Base-by-base conservation (phyloP, 2,888 invertebrate species). In the Rhogogaster chlorosoma region DNA sequence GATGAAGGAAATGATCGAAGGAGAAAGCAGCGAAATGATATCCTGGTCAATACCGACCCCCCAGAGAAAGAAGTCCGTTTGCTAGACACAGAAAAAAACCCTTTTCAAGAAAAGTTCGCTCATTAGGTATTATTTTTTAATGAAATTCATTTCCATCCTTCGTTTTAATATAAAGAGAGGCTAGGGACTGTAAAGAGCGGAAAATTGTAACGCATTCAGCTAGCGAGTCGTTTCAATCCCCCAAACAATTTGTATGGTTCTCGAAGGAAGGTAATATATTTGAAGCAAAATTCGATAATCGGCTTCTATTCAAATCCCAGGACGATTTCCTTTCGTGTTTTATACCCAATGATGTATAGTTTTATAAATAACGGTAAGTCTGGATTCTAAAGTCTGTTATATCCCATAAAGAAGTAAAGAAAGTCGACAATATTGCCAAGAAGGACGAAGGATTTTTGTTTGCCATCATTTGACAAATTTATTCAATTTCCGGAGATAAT, bases 161-260 rank as follows among this genome's bases (percentile, higher is more conserved):
- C 15, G 38, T 71, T 38, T 22, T 36, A 22, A 38, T 36, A n/a
- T 22, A 71, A 9, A 36, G 7, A n/a, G 71, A 42, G 61, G 1
- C 38, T 22, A 26, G 38, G 42, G n/a, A 71, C n/a, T 42, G 42
- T 61, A 10, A 22, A 61, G 36, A 61, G 36, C 5, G 12, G 0
- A n/a, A 80, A 80, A 4, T 80, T 61, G 22, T 80, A 38, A 80
- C 38, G 61, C 36, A 61, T 80, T 32, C 78, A 36, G 7, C 57
- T 9, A 78, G 57, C 78, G 32, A 57, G 36, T 36, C 57, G 57
- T 45, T 53, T 2, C 36, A 26, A 78, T 57, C 6, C 80, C 53
- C 80, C 22, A 38, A 80, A 80, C 61, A 61, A 80, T 61, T 80
- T 80, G 26, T 80, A 61, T 57, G 57, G 61, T 80, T 61, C 15